A percentile compares a stretch with the other conserved stretches of the same genome.
Conservation (phyloP, 2,888 invertebrate species). For the Eumacrocentrus americanus region DNA sequence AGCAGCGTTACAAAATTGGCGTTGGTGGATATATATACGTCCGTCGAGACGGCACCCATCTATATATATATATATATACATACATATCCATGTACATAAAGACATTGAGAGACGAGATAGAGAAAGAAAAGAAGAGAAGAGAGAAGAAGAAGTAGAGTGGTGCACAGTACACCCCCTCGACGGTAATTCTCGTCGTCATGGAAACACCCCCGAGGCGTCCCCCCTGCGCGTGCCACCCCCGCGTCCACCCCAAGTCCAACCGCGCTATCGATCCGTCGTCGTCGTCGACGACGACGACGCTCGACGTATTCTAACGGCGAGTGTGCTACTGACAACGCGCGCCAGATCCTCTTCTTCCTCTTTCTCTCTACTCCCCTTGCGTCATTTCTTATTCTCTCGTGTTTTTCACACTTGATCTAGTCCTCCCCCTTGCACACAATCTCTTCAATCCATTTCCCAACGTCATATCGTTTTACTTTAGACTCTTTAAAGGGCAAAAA, state of each 20-base stretch:
- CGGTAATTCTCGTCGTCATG: constrained; percentile 52
- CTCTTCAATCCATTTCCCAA: constrained; percentile 21
- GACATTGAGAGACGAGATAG: neutral
- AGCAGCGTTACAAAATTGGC: constrained; percentile 30
- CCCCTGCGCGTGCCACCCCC: constrained; percentile 49
- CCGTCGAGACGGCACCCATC: neutral
- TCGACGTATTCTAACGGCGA: constrained; percentile 45
- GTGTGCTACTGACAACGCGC: constrained; percentile 47
- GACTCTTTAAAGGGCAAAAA: too few species aligned
- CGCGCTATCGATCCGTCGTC: constrained; percentile 27
- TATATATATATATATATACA: neutral
- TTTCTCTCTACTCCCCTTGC: too few species aligned
- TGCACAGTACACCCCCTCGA: constrained; percentile 26
- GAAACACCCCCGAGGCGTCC: constrained; percentile 57
- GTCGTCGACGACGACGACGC: constrained; percentile 42
- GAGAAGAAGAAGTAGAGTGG: constrained; percentile 24
- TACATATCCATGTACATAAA: neutral
- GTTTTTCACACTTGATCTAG: constrained; percentile 15
- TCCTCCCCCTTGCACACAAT: constrained; percentile 14
- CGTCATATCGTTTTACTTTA: constrained; percentile 13
- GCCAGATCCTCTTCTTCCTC: constrained; percentile 25
- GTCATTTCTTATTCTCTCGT: too few species aligned
- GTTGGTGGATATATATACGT: constrained; percentile 27
- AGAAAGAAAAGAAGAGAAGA: constrained; percentile 3
- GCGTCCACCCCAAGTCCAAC: constrained; percentile 39